phyloP scores from a whole-genome alignment of 2,113 vertebrate genomes.

The Clarias macrocephalus region DNA sequence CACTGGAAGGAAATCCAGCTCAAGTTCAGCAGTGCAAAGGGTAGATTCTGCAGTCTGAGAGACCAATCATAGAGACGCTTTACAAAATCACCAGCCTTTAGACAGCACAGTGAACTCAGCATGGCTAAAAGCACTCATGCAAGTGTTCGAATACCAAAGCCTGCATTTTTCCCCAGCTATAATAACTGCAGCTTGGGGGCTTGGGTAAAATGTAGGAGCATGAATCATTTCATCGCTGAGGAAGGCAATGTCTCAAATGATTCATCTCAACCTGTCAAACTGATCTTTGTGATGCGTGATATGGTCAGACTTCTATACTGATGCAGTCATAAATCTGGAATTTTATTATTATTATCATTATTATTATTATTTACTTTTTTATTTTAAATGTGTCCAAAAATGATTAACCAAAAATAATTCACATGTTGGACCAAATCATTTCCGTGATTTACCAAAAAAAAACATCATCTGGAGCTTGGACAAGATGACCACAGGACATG shows the following conservation, averaged over 20 bases:
- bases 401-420: not conserved
- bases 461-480: slow-evolving; percentile 22
- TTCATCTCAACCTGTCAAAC: not conserved
- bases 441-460: not conserved
- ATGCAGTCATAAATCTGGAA: not conserved
- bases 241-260: not conserved
- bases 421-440: slow-evolving; percentile 3
- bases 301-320: not conserved
- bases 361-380: not conserved
- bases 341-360: not conserved
- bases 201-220: not conserved
- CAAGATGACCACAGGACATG: not conserved
- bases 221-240: not conserved
- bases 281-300: not conserved
- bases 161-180: not conserved
- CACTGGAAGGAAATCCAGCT: not conserved
- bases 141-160: not conserved
- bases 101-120: not conserved
- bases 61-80: not conserved
- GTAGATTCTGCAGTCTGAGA: not conserved
- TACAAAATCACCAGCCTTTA: not conserved
- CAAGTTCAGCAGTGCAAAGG: not conserved
- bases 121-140: not conserved
- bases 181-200: not conserved
- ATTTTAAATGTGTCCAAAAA: no score